These are phyloP conservation scores for Clinocottus analis DNA, from an alignment of 2,113 vertebrate genomes.

Conservation along the genomic window DNA sequence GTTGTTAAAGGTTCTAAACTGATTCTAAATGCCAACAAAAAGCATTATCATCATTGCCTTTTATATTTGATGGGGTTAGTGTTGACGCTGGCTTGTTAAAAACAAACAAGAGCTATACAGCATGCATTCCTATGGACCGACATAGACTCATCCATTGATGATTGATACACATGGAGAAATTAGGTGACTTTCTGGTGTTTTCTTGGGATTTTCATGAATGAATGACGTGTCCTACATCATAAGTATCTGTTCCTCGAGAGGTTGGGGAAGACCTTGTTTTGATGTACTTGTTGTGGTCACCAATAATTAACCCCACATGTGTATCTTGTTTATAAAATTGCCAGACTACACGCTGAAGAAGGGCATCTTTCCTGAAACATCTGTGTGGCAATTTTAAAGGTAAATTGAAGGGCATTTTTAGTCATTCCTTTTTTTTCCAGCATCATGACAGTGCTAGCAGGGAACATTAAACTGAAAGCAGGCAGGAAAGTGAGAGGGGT, in stretches of 20 bases:
- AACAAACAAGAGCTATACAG: too few species aligned
- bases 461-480: conserved; percentile 24
- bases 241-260: neutral
- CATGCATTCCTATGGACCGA: too few species aligned
- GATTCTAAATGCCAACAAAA: too few species aligned
- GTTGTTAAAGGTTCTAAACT: too few species aligned
- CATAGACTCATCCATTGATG: too few species aligned
- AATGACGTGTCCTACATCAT: neutral
- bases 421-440: neutral
- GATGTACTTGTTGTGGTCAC: neutral
- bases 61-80: too few species aligned
- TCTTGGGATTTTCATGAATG: neutral
- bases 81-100: too few species aligned
- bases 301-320: neutral
- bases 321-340: neutral
- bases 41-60: too few species aligned
- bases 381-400: neutral
- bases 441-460: conserved; percentile 3
- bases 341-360: neutral
- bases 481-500: conserved; percentile 26
- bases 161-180: too few species aligned
- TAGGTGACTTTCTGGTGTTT: neutral
- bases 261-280: neutral
- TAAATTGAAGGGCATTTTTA: neutral
- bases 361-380: neutral